A percentile compares a stretch with the other conserved stretches of the same genome.
These are phyloP conservation scores for Carterocephalus palaemon DNA, from an alignment of 2,888 invertebrate species.

Conservation along the genomic window DNA sequence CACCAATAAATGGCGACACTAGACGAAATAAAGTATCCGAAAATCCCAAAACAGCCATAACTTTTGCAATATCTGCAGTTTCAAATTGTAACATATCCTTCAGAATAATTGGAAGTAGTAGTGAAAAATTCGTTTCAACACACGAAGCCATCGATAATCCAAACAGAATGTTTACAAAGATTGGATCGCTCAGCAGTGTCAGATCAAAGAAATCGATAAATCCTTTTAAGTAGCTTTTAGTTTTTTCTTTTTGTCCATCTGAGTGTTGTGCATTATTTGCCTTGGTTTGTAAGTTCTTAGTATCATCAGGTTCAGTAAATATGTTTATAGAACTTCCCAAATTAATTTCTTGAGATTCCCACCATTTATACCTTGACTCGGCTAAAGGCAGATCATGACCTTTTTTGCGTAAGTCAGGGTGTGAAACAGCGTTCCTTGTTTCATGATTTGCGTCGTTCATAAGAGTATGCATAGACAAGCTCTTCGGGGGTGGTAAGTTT, in stretches of 20 bases:
- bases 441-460: conserved; percentile 47
- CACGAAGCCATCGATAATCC: conserved; percentile 84
- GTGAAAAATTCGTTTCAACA: conserved; percentile 84
- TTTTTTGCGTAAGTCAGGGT: conserved; percentile 61
- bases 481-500: conserved; percentile 49
- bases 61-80: conserved; percentile 78
- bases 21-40: conserved; percentile 80
- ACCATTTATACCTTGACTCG: conserved; percentile 71
- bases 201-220: conserved; percentile 81
- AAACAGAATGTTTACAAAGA: conserved; percentile 83
- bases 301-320: conserved; percentile 60
- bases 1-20: conserved; percentile 82
- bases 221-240: conserved; percentile 43
- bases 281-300: conserved; percentile 41
- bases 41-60: conserved; percentile 81
- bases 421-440: conserved; percentile 62
- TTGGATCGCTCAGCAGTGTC: conserved; percentile 81
- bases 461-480: conserved; percentile 63
- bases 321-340: conserved; percentile 81
- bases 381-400: conserved; percentile 43
- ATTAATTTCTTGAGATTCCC: conserved; percentile 79
- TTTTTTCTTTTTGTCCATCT: conserved; percentile 34
- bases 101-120: conserved; percentile 82
- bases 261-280: conserved; percentile 29
- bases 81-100: conserved; percentile 80